These are phyloP conservation scores for Parazoanthus atlanticus DNA, from an alignment of 92 coral and sea anemone species.

Conservation along the genomic window DNA sequence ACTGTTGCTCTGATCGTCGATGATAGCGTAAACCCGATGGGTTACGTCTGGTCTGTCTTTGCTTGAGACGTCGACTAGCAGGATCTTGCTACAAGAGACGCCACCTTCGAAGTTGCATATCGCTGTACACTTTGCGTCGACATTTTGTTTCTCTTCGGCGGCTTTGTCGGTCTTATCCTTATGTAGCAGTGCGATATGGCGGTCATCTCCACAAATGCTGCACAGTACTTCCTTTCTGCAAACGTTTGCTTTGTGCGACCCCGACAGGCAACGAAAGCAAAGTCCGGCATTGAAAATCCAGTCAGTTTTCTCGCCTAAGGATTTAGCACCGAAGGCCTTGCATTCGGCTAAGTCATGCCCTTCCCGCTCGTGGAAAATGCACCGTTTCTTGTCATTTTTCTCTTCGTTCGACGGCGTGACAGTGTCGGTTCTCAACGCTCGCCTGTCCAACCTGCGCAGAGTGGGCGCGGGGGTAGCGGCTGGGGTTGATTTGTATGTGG, in stretches of 20 bases:
- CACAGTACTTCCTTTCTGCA: constrained; percentile 30
- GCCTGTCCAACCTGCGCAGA: constrained; percentile 3
- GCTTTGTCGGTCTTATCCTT: constrained; percentile 26
- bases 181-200: constrained; percentile 42
- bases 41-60: constrained; percentile 7
- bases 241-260: not conserved
- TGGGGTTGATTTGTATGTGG: constrained; percentile 1
- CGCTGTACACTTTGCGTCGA: constrained; percentile 17
- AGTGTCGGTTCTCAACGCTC: constrained; percentile 36
- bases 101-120: constrained; percentile 10
- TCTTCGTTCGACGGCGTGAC: constrained; percentile 18
- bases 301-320: constrained; percentile 51
- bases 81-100: constrained; percentile 29
- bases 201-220: constrained; percentile 41
- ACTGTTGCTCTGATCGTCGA: constrained; percentile 57
- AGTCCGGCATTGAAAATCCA: constrained; percentile 65
- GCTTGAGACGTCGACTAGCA: constrained; percentile 20
- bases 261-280: constrained; percentile 63
- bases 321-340: constrained; percentile 48
- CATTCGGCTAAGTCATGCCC: constrained; percentile 60
- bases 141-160: not conserved
- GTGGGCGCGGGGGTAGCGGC: constrained; percentile 10
- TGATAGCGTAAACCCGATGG: constrained; percentile 30
- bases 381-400: constrained; percentile 28
- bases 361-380: constrained; percentile 58